Percentiles rank a stretch among this genome's conserved stretches.
Evolutionary conservation across 2,113 vertebrate species (phyloP).

Genomic region (Sinocyclocheilus maitianheensis): DNA sequence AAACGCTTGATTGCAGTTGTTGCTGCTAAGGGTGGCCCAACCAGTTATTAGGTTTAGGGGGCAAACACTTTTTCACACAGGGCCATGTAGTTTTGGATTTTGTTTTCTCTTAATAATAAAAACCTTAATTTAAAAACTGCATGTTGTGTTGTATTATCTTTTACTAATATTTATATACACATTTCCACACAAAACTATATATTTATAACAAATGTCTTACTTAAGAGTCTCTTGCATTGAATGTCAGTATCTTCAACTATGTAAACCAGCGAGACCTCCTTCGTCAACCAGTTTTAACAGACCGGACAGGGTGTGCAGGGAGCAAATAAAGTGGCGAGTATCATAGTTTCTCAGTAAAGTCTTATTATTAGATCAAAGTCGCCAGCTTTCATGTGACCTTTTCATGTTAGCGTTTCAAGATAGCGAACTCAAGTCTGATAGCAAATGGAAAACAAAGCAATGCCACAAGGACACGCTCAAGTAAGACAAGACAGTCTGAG

Average conservation of each 20-base stretch:
- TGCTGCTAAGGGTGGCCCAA: too few relatives aligned
- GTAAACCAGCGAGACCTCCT: not conserved
- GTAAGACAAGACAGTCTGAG: not conserved
- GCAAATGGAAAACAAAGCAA: conserved; percentile 33
- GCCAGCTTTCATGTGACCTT: not conserved
- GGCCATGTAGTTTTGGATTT: too few relatives aligned
- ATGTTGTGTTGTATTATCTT: too few relatives aligned
- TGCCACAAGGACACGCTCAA: conserved; percentile 26
- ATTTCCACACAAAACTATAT: too few relatives aligned
- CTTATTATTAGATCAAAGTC: conserved; percentile 18
- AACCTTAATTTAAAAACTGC: too few relatives aligned
- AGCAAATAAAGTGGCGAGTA: not conserved
- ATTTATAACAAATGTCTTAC: too few relatives aligned
- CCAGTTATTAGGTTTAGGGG: too few relatives aligned
- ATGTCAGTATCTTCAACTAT: not conserved
- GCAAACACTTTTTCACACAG: too few relatives aligned
- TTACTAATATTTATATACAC: too few relatives aligned
- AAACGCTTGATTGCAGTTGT: too few relatives aligned
- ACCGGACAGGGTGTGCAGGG: not conserved
- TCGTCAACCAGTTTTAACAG: too few relatives aligned
- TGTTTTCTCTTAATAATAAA: too few relatives aligned
- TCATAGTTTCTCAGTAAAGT: not conserved
- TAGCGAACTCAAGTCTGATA: conserved; percentile 30
- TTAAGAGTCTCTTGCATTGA: not conserved
- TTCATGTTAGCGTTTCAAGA: not conserved